phyloP scores from a whole-genome alignment of 2,113 vertebrate genomes.

The Melanocharis versteri region DNA sequence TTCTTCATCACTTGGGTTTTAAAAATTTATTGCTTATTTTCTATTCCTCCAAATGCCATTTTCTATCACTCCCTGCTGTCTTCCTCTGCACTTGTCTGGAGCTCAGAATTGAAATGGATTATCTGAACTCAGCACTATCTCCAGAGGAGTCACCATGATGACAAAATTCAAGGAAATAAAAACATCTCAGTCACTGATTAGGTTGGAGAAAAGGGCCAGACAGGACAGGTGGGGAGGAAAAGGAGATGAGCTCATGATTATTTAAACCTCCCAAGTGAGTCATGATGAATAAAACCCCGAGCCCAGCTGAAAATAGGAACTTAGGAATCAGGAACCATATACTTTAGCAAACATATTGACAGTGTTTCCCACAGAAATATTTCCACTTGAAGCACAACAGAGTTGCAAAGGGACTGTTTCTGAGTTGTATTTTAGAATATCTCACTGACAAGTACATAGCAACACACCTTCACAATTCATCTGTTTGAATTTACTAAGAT shows the following conservation, averaged over 20 bases:
- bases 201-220: not conserved
- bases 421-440: not conserved
- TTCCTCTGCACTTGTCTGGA: not conserved
- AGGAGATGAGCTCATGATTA: not conserved
- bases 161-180: slow-evolving; percentile 35
- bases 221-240: slow-evolving; percentile 1
- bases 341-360: not conserved
- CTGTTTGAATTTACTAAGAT: not conserved
- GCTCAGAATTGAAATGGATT: slow-evolving; percentile 21
- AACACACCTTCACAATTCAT: not conserved
- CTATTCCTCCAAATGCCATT: not conserved
- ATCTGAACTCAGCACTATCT: not conserved
- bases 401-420: not conserved
- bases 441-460: not conserved
- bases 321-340: not conserved
- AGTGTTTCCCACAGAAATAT: not conserved
- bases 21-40: slow-evolving; percentile 32
- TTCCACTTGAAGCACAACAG: not conserved
- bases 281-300: not conserved
- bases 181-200: slow-evolving; percentile 15
- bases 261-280: not conserved
- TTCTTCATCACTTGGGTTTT: not conserved
- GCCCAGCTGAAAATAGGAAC: not conserved
- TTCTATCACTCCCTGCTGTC: slow-evolving; percentile 27
- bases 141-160: slow-evolving; percentile 1